These are phyloP conservation scores for Cygnus buccinator DNA, from an alignment of 2,113 vertebrate species.

Conservation along the genomic window DNA sequence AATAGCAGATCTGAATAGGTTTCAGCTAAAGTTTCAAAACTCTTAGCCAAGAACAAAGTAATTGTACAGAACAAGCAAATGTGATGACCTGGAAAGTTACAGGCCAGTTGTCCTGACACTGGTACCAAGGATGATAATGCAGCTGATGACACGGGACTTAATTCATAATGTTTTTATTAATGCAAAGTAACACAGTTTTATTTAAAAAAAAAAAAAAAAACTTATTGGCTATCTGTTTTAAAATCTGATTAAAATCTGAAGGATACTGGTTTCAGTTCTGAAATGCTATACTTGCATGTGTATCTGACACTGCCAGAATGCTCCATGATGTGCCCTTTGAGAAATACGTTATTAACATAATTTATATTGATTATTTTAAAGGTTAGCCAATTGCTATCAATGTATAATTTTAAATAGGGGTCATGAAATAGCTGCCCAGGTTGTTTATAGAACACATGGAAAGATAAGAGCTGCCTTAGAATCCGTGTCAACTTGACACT, in stretches of 20 bases:
- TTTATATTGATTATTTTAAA: background rate
- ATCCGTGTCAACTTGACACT: background rate
- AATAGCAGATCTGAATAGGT: background rate
- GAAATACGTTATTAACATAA: rapidly evolving
- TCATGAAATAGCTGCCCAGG: background rate
- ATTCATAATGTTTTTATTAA: background rate
- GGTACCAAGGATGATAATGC: background rate
- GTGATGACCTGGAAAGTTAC: background rate
- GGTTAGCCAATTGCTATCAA: background rate
- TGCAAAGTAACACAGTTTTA: background rate
- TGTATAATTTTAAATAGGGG: background rate
- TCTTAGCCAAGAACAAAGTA: background rate
- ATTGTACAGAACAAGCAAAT: background rate
- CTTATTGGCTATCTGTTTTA: background rate
- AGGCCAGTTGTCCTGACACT: background rate
- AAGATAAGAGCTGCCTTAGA: background rate
- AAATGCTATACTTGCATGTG: background rate
- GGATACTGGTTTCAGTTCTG: background rate
- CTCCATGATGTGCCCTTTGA: background rate
- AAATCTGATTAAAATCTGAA: background rate
- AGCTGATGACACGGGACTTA: rapidly evolving
- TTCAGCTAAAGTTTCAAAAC: background rate
- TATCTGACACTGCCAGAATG: background rate
- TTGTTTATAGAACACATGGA: background rate
- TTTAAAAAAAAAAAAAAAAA: background rate